These are phyloP conservation scores for Scylla paramamosain DNA, from an alignment of 1,140 invertebrate genomes.

Conservation along the genomic window DNA sequence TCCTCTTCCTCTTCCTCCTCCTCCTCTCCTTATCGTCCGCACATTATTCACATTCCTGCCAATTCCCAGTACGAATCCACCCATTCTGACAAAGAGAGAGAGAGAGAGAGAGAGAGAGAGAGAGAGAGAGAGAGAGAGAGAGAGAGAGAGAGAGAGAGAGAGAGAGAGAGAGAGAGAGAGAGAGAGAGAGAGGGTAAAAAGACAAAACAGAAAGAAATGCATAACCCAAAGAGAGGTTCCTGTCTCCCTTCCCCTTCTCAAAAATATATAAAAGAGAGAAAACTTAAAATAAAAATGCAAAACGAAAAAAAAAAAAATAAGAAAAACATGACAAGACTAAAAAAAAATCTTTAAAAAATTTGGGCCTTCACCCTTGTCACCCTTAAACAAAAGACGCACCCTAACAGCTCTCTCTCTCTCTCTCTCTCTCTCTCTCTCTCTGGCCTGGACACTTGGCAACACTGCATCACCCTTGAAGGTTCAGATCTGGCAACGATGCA, in stretches of 20 bases:
- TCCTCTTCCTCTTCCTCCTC: neutral
- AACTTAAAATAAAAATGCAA: neutral
- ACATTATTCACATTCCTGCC: slow-evolving; percentile 8
- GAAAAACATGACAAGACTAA: too few relatives aligned
- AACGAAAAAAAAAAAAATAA: neutral
- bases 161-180: slow-evolving; percentile 47
- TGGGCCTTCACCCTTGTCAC: too few relatives aligned
- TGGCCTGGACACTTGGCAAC: neutral
- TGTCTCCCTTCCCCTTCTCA: neutral
- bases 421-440: too few relatives aligned
- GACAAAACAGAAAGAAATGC: slow-evolving; percentile 31
- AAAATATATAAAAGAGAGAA: neutral
- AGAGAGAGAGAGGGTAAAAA: slow-evolving; percentile 53
- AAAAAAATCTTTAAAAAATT: too few relatives aligned
- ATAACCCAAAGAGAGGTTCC: neutral
- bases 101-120: slow-evolving; percentile 15
- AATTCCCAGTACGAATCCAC: neutral
- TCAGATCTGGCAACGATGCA: neutral
- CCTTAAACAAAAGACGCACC: too few relatives aligned
- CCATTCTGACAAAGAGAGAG: slow-evolving; percentile 1
- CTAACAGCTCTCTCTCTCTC: too few relatives aligned
- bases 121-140: slow-evolving; percentile 38
- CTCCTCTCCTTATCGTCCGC: neutral
- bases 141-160: slow-evolving; percentile 65
- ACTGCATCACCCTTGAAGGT: neutral